These are phyloP conservation scores for Scelioninae gen. 2 DNA, from an alignment of 2,888 invertebrate genomes.

Conservation along the genomic window DNA sequence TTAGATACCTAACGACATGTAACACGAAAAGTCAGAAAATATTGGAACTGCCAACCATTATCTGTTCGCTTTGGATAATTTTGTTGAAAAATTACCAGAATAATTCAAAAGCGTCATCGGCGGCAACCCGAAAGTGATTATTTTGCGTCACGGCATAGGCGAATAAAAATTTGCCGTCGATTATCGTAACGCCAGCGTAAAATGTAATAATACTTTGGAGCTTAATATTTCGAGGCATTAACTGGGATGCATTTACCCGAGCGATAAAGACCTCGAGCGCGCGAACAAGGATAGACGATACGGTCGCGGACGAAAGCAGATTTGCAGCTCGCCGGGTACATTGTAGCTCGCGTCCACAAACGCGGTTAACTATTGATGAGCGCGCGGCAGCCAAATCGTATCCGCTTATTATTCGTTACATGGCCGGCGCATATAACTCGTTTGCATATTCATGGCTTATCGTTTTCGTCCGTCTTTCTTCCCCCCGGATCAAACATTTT, in stretches of 20 bases:
- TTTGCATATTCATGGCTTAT: conserved; percentile 64
- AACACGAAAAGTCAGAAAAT: no score
- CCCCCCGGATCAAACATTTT: conserved; percentile 30
- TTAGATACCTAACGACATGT: no score
- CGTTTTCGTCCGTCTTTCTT: conserved; percentile 37
- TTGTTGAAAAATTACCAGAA: no score
- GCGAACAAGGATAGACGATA: conserved; percentile 3
- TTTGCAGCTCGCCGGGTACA: conserved; percentile 38
- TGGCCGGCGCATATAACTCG: conserved; percentile 58
- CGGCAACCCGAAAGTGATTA: conserved; percentile 1
- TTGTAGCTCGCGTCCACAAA: conserved; percentile 60
- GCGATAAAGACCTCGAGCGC: not conserved
- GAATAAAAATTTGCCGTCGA: conserved; percentile 31
- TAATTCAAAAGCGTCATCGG: no score
- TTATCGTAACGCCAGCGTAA: conserved; percentile 13
- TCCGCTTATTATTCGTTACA: conserved; percentile 62
- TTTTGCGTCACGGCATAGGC: not conserved
- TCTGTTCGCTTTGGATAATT: no score
- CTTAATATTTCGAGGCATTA: conserved; percentile 50
- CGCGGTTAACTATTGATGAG: conserved; percentile 59
- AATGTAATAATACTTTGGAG: conserved; percentile 45
- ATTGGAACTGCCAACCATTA: no score
- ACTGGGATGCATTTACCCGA: conserved; percentile 30
- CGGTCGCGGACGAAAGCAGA: conserved; percentile 35
- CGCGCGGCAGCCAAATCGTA: conserved; percentile 60